A percentile compares a stretch with the other conserved stretches of the same genome.
Conservation (phyloP, 2,113 vertebrate genomes). For the Ariopsis seemanni region DNA sequence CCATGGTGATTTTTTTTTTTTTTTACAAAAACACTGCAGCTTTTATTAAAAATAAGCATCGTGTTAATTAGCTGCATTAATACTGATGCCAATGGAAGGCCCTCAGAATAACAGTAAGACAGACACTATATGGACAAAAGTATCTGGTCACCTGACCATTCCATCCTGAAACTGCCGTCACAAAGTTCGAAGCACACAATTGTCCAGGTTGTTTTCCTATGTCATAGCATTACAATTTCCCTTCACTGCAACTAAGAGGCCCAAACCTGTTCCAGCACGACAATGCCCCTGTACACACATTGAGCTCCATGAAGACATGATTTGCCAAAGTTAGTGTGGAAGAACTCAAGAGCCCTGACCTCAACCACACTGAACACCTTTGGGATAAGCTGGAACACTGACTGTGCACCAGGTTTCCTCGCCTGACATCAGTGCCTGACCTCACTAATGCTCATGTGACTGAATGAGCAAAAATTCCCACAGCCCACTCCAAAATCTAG, state of each 20-base stretch:
- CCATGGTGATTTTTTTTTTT: background rate
- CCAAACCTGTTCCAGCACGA: no score
- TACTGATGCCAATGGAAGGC: background rate
- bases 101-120: background rate
- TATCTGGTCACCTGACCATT: background rate
- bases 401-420: background rate
- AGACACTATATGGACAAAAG: background rate
- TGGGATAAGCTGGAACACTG: no score
- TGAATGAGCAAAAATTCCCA: background rate
- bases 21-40: background rate
- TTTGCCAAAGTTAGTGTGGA: no score
- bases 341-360: no score
- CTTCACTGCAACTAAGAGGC: no score
- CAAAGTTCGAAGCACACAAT: background rate
- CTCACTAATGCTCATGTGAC: background rate
- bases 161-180: background rate
- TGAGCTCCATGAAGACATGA: no score
- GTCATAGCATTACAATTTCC: no score
- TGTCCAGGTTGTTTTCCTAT: no score
- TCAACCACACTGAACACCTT: no score
- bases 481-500: background rate
- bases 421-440: background rate
- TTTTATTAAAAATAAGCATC: background rate
- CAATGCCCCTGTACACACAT: no score
- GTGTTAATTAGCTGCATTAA: background rate